Percentiles rank a stretch among this genome's conserved stretches.
phyloP scores from a whole-genome alignment of 2,113 vertebrate genomes.

The Emberiza fucata region DNA sequence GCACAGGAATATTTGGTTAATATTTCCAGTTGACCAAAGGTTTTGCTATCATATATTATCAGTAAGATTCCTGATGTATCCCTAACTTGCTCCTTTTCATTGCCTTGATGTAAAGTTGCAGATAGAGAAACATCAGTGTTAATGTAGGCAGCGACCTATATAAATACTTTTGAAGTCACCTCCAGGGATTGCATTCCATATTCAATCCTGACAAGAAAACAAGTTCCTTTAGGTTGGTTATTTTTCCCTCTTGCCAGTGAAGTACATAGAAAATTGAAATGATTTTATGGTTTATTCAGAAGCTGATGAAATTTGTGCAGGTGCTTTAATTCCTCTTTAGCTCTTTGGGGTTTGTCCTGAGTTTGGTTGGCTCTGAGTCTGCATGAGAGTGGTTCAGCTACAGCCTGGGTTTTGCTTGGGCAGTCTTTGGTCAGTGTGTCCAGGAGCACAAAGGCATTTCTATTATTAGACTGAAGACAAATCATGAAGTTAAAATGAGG shows the following conservation, averaged over 20 bases:
- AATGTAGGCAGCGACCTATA: constrained; percentile 32
- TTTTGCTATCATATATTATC: background rate
- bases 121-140: background rate
- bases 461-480: background rate
- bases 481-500: background rate
- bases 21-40: background rate
- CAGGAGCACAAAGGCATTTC: background rate
- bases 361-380: background rate
- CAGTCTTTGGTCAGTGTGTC: background rate
- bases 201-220: background rate
- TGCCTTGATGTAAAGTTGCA: background rate
- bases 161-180: background rate
- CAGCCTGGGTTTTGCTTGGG: background rate
- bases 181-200: background rate
- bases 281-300: background rate
- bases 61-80: background rate
- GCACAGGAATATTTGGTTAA: background rate
- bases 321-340: background rate
- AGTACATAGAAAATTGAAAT: background rate
- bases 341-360: background rate
- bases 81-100: background rate
- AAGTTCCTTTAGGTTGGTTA: background rate
- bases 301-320: background rate
- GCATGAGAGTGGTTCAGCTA: background rate
- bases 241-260: background rate